Conservation (phyloP, 2,888 invertebrate genomes). For the Sinotaia quadrata region DNA sequence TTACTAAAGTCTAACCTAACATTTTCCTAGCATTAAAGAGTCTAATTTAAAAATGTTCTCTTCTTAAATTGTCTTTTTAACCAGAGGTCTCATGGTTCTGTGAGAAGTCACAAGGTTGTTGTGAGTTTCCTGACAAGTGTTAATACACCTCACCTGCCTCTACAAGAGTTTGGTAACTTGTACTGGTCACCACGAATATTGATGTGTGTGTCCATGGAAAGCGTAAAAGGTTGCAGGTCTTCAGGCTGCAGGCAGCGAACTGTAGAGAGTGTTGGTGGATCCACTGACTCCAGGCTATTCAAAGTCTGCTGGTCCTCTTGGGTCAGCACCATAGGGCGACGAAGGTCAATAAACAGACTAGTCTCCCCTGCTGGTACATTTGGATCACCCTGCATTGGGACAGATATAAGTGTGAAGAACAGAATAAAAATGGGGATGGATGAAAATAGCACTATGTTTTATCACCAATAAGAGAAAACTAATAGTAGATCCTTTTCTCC, state of each 20-base stretch:
- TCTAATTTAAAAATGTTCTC: too few species aligned
- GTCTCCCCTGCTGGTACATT: conserved; percentile 66
- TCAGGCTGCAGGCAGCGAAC: background rate
- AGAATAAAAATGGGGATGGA: background rate
- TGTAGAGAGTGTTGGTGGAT: background rate
- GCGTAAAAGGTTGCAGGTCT: background rate
- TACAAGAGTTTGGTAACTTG: conserved; percentile 5
- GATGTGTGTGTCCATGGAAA: background rate
- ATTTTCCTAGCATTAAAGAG: too few species aligned
- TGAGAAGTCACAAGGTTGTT: too few species aligned
- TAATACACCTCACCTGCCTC: conserved; percentile 15
- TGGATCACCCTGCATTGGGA: conserved; percentile 60
- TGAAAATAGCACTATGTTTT: background rate
- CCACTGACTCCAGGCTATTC: background rate
- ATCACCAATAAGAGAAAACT: background rate
- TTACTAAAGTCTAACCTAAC: too few species aligned
- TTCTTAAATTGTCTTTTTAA: too few species aligned
- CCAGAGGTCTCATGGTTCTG: too few species aligned
- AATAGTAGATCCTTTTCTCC: background rate
- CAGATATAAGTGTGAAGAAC: background rate
- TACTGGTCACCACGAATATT: background rate
- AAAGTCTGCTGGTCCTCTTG: conserved; percentile 48
- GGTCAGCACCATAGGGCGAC: conserved; percentile 57
- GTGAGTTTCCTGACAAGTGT: too few species aligned
- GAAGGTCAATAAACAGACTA: conserved; percentile 57